Evolutionary conservation across 2,113 vertebrate genomes (phyloP).

Genomic region (Salminus brasiliensis): DNA sequence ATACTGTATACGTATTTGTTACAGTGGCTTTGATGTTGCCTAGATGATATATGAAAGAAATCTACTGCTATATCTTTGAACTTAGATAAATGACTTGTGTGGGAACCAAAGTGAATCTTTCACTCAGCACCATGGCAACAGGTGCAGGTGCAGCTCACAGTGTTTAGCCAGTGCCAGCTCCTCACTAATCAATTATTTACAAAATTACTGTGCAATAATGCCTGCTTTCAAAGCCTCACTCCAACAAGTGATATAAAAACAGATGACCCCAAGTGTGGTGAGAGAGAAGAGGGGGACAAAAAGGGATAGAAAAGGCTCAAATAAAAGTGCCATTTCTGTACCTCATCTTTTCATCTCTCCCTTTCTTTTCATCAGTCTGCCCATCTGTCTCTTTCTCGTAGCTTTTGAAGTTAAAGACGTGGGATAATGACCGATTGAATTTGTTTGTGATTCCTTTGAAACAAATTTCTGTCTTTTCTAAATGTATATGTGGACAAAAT

Average conservation of each 20-base stretch:
- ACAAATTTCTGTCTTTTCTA: too few species aligned
- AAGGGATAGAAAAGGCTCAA: background rate
- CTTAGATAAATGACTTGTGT: constrained; percentile 26
- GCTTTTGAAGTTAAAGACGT: background rate
- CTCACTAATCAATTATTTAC: constrained; percentile 50
- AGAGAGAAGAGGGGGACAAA: constrained; percentile 9
- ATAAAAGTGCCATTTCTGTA: background rate
- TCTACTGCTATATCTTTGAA: constrained; percentile 21
- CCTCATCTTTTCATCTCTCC: background rate
- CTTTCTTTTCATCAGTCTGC: background rate
- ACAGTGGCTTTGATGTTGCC: background rate
- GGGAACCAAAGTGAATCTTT: constrained; percentile 12
- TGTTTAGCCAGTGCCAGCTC: constrained; percentile 25
- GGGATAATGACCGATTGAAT: too few species aligned
- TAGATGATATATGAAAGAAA: constrained; percentile 2
- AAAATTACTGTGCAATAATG: constrained; percentile 34
- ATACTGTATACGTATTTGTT: background rate
- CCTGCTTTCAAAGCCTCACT: constrained; percentile 25
- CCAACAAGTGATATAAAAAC: constrained; percentile 35
- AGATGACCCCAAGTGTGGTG: background rate
- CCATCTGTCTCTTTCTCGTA: background rate
- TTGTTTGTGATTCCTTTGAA: too few species aligned
- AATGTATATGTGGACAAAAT: too few species aligned
- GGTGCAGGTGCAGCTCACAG: constrained; percentile 33
- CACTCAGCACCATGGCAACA: constrained; percentile 21